Evolutionary conservation across 2,797 vertebrate species (phyloP).

Genomic region (Gymnopithys bicolor): DNA sequence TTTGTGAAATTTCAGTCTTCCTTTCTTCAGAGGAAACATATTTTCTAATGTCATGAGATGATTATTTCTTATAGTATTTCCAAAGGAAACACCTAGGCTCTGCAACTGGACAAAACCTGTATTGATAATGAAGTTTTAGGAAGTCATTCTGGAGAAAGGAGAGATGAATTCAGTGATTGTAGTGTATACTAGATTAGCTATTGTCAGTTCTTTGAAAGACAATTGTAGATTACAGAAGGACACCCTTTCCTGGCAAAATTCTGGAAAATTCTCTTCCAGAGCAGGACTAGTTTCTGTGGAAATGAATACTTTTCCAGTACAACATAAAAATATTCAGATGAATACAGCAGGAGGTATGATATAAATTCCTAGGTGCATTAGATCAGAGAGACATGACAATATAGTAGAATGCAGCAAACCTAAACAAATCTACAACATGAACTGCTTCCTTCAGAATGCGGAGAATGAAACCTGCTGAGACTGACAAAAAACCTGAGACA

Average conservation of each 20-base stretch:
- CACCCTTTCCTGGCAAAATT: background rate
- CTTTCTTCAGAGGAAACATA: background rate
- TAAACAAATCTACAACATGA: background rate
- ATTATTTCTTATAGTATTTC: background rate
- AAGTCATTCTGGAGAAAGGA: slow-evolving; percentile 12
- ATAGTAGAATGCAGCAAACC: background rate
- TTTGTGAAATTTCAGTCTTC: background rate
- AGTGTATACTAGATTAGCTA: background rate
- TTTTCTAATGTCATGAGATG: background rate
- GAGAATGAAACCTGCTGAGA: background rate
- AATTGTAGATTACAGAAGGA: background rate
- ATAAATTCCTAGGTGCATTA: background rate
- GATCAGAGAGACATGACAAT: background rate
- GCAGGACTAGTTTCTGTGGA: background rate
- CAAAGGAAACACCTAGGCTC: background rate
- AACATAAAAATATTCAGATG: background rate
- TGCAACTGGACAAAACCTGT: background rate
- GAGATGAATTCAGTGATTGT: background rate
- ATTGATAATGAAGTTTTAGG: background rate
- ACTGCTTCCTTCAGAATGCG: background rate
- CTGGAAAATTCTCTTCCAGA: background rate
- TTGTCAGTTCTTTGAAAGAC: background rate
- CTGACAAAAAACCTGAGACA: background rate
- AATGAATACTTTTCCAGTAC: background rate
- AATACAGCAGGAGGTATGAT: background rate